Evolutionary conservation across 2,113 vertebrate genomes (phyloP).

Genomic region (Prionailurus bengalensis): DNA sequence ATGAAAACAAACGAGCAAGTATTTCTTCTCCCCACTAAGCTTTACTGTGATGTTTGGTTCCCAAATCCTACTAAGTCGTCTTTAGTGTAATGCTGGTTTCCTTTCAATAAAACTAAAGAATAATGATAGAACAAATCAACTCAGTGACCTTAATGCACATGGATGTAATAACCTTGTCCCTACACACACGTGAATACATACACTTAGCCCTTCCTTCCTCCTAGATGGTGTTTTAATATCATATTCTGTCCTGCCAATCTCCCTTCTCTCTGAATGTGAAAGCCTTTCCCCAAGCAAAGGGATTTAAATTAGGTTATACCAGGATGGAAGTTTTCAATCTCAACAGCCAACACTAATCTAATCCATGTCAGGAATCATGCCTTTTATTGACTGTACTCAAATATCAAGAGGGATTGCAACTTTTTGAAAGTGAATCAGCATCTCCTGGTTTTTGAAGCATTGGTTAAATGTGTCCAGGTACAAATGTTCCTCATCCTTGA

Average conservation of each 20-base stretch:
- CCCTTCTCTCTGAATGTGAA: not conserved
- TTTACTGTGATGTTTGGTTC: not conserved
- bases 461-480: not conserved
- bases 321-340: not conserved
- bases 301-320: not conserved
- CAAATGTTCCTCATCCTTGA: not conserved
- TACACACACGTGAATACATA: not conserved
- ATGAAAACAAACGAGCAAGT: not conserved
- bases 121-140: not conserved
- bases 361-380: not conserved
- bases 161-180: rapidly evolving
- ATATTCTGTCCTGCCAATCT: not conserved
- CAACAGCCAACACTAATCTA: not conserved
- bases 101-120: not conserved
- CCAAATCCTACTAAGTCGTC: not conserved
- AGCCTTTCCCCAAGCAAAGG: not conserved
- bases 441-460: not conserved
- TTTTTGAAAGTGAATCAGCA: not conserved
- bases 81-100: not conserved
- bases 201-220: not conserved
- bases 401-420: not conserved
- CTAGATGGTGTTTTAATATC: not conserved
- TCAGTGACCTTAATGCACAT: not conserved
- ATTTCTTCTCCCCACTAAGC: not conserved
- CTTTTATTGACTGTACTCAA: not conserved